Evolutionary conservation across 1,140 invertebrate species (phyloP).

Genomic region (Bombus haemorrhoidalis): DNA sequence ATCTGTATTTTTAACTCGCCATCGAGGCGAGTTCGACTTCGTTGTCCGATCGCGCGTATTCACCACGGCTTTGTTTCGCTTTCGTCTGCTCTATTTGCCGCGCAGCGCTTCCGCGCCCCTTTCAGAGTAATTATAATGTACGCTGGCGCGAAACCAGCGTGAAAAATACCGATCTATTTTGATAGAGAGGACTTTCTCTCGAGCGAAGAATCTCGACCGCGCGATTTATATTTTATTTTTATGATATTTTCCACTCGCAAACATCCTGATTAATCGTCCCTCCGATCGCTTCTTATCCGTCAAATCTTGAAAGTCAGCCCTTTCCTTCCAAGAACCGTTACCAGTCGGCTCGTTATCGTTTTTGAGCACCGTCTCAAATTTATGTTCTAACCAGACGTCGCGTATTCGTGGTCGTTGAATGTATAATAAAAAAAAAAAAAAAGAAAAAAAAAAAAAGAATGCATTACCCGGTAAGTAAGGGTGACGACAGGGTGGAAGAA

Average conservation of each 20-base stretch:
- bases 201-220: neutral
- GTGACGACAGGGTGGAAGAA: neutral
- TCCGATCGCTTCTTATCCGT: neutral
- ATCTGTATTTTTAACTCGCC: slow-evolving; percentile 28
- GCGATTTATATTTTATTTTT: no score
- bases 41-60: neutral
- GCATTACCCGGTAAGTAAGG: neutral
- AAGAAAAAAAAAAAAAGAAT: no score
- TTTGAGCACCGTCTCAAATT: neutral
- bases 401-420: no score
- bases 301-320: neutral
- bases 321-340: neutral
- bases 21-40: neutral
- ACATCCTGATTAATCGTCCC: neutral
- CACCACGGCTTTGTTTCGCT: neutral
- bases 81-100: neutral
- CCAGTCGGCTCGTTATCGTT: neutral
- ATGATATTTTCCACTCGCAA: neutral
- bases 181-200: neutral
- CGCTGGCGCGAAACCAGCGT: neutral
- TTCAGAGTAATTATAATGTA: slow-evolving; percentile 8
- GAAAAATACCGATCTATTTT: neutral
- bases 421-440: neutral
- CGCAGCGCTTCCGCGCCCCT: neutral
- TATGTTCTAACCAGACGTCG: neutral